phyloP scores from a whole-genome alignment of 2,113 vertebrate species.

The Kobus ellipsiprymnus region DNA sequence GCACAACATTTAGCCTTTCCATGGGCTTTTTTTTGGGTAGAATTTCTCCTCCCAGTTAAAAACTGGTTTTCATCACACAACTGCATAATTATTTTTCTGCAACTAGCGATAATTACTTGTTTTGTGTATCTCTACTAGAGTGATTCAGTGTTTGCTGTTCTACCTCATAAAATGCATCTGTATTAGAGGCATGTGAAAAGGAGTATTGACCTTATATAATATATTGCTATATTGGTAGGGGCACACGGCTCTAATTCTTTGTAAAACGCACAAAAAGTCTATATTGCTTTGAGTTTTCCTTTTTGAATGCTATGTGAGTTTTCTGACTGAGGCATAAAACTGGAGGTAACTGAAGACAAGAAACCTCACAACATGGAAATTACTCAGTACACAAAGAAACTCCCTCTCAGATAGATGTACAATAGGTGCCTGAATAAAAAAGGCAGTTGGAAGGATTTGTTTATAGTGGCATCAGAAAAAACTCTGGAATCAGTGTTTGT shows the following conservation, averaged over 20 bases:
- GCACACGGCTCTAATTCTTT: slow-evolving; percentile 45
- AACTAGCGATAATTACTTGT: slow-evolving; percentile 50
- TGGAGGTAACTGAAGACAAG: slow-evolving; percentile 59
- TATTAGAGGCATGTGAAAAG: slow-evolving; percentile 46
- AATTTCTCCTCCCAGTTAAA: slow-evolving; percentile 57
- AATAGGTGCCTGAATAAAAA: slow-evolving; percentile 24
- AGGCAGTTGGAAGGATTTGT: not conserved
- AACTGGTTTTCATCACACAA: slow-evolving; percentile 60
- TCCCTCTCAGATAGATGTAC: slow-evolving; percentile 10
- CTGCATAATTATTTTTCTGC: slow-evolving; percentile 58
- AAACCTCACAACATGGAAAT: slow-evolving; percentile 55
- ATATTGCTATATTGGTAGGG: slow-evolving; percentile 33
- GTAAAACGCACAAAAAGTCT: slow-evolving; percentile 52
- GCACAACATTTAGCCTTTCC: slow-evolving; percentile 32
- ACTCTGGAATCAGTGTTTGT: slow-evolving; percentile 44
- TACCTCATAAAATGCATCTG: slow-evolving; percentile 50
- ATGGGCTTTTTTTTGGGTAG: not conserved
- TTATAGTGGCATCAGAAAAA: slow-evolving; percentile 50
- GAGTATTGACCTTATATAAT: slow-evolving; percentile 53
- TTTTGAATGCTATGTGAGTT: slow-evolving; percentile 45
- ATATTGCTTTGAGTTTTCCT: slow-evolving; percentile 40
- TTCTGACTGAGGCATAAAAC: slow-evolving; percentile 53
- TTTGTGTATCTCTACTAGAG: slow-evolving; percentile 57
- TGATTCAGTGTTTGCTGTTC: slow-evolving; percentile 56
- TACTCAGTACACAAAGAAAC: slow-evolving; percentile 45